phyloP scores from a whole-genome alignment of 2,113 vertebrate species.

The Pongo abelii region DNA sequence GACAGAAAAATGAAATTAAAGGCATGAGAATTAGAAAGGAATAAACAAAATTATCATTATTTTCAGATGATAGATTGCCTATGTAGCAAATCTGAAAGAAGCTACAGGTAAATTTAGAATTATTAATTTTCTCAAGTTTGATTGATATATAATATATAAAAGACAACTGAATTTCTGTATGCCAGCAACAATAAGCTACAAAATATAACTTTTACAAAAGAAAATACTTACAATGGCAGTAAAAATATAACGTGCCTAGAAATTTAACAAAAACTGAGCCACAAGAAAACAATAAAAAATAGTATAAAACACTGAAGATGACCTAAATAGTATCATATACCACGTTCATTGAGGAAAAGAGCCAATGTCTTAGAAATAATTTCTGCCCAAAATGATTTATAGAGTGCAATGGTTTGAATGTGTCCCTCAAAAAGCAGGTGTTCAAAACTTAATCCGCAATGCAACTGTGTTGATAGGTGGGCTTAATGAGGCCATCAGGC shows the following conservation, averaged over 20 bases:
- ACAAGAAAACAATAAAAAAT: conserved; percentile 39
- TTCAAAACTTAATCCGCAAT: background rate
- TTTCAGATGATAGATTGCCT: background rate
- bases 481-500: background rate
- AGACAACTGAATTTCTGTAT: background rate
- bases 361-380: background rate
- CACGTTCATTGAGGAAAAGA: background rate
- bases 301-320: background rate
- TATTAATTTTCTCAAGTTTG: background rate
- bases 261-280: background rate
- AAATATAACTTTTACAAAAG: conserved; percentile 14
- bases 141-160: background rate
- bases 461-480: background rate
- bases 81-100: background rate
- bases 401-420: background rate
- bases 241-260: background rate
- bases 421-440: background rate
- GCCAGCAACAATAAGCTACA: background rate
- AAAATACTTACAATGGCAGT: background rate
- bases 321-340: background rate
- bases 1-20: background rate
- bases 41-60: background rate
- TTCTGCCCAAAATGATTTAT: background rate
- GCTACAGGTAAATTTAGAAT: background rate
- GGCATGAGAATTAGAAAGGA: background rate